These are phyloP conservation scores for Aporrectodea caliginosa DNA, from an alignment of 1,140 invertebrate genomes.

Conservation along the genomic window DNA sequence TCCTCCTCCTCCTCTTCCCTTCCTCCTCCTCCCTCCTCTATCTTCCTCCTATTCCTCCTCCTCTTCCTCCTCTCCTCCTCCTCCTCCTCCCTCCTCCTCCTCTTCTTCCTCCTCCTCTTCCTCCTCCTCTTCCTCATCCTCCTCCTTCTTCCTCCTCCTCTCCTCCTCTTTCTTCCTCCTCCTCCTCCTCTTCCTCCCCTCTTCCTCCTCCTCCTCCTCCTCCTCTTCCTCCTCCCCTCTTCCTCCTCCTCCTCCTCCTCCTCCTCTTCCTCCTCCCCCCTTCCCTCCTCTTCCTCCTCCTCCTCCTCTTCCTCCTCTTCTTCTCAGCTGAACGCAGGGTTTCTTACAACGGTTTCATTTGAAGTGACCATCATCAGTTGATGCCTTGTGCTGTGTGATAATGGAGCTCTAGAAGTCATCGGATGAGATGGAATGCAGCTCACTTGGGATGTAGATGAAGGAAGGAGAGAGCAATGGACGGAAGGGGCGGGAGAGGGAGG, in stretches of 20 bases:
- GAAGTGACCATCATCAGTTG: too few relatives aligned
- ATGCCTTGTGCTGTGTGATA: too few relatives aligned
- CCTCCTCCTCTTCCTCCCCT: conserved; percentile 32
- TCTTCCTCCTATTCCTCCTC: background rate
- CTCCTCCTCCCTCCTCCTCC: conserved; percentile 34
- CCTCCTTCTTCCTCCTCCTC: conserved; percentile 31
- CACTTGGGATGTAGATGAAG: too few relatives aligned
- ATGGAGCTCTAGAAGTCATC: too few relatives aligned
- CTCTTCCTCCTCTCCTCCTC: conserved; percentile 33
- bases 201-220: conserved; percentile 38
- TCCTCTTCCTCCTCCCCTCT: conserved; percentile 32
- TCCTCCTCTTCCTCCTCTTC: conserved; percentile 32
- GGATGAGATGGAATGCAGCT: too few relatives aligned
- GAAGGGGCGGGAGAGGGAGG: too few relatives aligned
- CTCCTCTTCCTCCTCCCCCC: conserved; percentile 14
- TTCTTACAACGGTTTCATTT: too few relatives aligned
- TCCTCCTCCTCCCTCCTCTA: background rate
- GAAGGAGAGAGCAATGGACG: too few relatives aligned
- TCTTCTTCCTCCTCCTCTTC: conserved; percentile 35
- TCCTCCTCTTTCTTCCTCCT: conserved; percentile 32
- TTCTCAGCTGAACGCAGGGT: too few relatives aligned
- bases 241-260: conserved; percentile 19
- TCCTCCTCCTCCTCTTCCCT: too few relatives aligned
- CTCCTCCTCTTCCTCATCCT: conserved; percentile 31
- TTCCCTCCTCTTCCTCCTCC: conserved; percentile 32